These are phyloP conservation scores for Scortum barcoo DNA, from an alignment of 2,113 vertebrate species.

Conservation along the genomic window DNA sequence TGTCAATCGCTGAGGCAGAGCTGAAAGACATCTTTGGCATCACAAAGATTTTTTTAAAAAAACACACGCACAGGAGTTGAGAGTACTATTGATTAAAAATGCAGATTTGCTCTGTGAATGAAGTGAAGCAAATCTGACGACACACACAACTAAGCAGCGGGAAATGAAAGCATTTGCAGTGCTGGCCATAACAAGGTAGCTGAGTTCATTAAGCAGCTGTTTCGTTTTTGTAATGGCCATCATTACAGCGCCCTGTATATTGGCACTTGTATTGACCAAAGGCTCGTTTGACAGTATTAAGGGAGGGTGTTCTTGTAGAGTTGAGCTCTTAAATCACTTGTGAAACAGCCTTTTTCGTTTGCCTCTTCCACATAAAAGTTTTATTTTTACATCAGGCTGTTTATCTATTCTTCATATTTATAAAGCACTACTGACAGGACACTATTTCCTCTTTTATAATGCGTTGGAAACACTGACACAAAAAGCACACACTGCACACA, in stretches of 20 bases:
- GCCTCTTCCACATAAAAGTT: conserved; percentile 20
- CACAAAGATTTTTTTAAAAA: not conserved
- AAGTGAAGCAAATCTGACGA: conserved; percentile 68
- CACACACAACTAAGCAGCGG: conserved; percentile 56
- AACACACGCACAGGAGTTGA: not conserved
- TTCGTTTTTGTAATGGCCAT: conserved; percentile 68
- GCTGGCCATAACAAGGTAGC: conserved; percentile 63
- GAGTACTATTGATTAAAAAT: conserved; percentile 69
- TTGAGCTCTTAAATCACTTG: conserved; percentile 32
- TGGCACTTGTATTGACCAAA: conserved; percentile 63
- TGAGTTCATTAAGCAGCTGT: conserved; percentile 73
- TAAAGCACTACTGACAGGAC: conserved; percentile 34
- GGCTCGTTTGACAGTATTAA: conserved; percentile 57
- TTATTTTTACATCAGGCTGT: conserved; percentile 18
- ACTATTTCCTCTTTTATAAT: conserved; percentile 35
- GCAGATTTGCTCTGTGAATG: conserved; percentile 65
- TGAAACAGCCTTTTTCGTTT: conserved; percentile 15
- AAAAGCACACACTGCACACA: conserved; percentile 33
- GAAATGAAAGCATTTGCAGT: conserved; percentile 58
- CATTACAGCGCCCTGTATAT: conserved; percentile 60
- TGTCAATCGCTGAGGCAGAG: conserved; percentile 35
- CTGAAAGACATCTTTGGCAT: conserved; percentile 34
- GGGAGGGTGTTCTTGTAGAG: conserved; percentile 11
- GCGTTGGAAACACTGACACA: conserved; percentile 11
- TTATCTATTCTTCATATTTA: conserved; percentile 37